Base-by-base conservation (phyloP, 2,888 invertebrate species). In the Ormyrus labotus region DNA sequence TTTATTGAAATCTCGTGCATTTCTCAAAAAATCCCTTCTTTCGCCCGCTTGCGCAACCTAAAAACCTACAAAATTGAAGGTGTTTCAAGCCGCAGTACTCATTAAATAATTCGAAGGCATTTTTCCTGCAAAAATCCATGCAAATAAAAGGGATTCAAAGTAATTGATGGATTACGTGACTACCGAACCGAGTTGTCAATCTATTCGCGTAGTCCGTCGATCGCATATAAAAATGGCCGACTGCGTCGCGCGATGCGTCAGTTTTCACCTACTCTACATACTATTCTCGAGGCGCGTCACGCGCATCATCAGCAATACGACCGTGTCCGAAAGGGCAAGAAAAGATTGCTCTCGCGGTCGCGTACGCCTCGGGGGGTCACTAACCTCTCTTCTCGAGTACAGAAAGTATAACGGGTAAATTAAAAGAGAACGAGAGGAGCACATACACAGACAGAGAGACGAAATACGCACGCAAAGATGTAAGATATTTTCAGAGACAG, bases 151-250 rank as follows among this genome's bases (percentile, higher is more conserved):
- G 34, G 34, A 4, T 4, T 34, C 34, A 34, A 34, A 34, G 34
- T 34, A 34, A 76, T 13, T 13, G 10, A 2, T n/a, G 34, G 63
- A 68, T 45, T 81, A 74, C 81, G 78, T 78, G 78, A 81, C 60
- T 9, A 75, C 65, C 34, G 9, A 11, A 6, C 13, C 48, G 11
- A 70, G 55, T 76, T 67, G 72, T 81, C 81, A 76, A 81, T 80
- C 57, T 78, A 83, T 78, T 83, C 68, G 78, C 80, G 83, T 83
- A 83, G 81, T 81, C 63, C 13, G 7, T 68, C 10, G 10, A 65
- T 34, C 34, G 65, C 58, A 61, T 82, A 82, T 80, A 80, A 81
- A 83, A 80, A 83, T 83, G 83, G 83, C 83, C 72, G 83, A 67
- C 72, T n/a, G 50, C 69, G 71, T 71, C 74, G 75, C 19, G 69